phyloP scores from a whole-genome alignment of 2,797 vertebrate species.

The Gallirallus australis region DNA sequence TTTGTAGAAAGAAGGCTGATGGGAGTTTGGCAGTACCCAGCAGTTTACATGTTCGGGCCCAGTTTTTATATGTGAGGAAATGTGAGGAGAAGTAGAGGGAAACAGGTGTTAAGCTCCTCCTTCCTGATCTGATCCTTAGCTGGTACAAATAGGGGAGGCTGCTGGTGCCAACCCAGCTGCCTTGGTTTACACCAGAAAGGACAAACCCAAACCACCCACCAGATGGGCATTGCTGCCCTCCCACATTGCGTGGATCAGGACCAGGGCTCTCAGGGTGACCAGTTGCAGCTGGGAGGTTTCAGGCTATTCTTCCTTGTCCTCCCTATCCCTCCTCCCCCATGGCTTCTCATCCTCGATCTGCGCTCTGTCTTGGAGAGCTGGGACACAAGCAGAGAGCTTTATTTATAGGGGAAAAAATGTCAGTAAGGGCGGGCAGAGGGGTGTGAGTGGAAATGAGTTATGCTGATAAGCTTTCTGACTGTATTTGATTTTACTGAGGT shows the following conservation, averaged over 20 bases:
- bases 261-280: not conserved
- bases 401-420: slow-evolving; percentile 29
- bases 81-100: not conserved
- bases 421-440: not conserved
- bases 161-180: not conserved
- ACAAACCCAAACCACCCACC: not conserved
- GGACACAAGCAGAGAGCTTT: slow-evolving; percentile 38
- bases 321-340: not conserved
- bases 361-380: not conserved
- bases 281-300: not conserved
- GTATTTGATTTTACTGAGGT: slow-evolving; percentile 77
- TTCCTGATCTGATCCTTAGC: not conserved
- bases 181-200: not conserved
- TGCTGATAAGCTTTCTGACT: slow-evolving; percentile 78
- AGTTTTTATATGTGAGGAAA: not conserved
- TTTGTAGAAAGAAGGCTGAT: not conserved
- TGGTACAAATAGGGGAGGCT: not conserved
- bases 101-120: not conserved
- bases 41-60: not conserved
- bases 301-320: not conserved
- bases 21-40: not conserved
- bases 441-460: slow-evolving; percentile 61
- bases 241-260: not conserved
- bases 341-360: not conserved
- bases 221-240: not conserved